phyloP scores from a whole-genome alignment of 2,888 invertebrate genomes.

The Eupithecia inturbata region DNA sequence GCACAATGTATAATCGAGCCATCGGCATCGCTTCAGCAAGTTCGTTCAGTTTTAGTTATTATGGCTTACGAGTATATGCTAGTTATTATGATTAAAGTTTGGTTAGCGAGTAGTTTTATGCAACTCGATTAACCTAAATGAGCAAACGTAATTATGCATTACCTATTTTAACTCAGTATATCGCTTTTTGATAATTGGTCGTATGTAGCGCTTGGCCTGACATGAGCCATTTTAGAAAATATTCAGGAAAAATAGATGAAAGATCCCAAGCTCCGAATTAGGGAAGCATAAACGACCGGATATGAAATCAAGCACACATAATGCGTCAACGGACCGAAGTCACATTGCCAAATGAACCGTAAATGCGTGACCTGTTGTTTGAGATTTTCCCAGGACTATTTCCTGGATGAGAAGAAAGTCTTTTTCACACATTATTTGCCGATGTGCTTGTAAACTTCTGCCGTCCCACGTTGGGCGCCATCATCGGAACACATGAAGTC shows the following conservation, averaged over 20 bases:
- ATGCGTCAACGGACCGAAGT: constrained; percentile 46
- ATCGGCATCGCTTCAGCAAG: constrained; percentile 3
- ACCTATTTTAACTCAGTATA: not conserved
- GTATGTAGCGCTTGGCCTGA: not conserved
- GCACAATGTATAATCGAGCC: constrained; percentile 13
- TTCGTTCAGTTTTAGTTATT: not conserved
- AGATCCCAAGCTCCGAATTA: constrained; percentile 4
- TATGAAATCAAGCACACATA: constrained; percentile 41
- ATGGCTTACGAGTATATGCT: not conserved
- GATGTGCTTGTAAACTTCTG: not conserved
- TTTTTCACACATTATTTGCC: not conserved
- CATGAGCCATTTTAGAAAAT: not conserved
- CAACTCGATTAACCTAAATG: not conserved
- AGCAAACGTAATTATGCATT: not conserved
- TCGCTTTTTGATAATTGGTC: not conserved
- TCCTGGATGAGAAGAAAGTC: constrained; percentile 23
- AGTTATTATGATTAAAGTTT: constrained; percentile 1
- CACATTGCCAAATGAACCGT: constrained; percentile 56
- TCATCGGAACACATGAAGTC: not conserved
- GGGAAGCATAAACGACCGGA: constrained; percentile 42
- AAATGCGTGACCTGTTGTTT: constrained; percentile 34
- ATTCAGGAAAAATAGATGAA: not conserved
- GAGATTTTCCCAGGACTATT: constrained; percentile 37
- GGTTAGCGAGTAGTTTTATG: not conserved
- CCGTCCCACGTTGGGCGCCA: constrained; percentile 13